phyloP scores from a whole-genome alignment of 2,888 invertebrate genomes.

The Platycheirus albimanus region DNA sequence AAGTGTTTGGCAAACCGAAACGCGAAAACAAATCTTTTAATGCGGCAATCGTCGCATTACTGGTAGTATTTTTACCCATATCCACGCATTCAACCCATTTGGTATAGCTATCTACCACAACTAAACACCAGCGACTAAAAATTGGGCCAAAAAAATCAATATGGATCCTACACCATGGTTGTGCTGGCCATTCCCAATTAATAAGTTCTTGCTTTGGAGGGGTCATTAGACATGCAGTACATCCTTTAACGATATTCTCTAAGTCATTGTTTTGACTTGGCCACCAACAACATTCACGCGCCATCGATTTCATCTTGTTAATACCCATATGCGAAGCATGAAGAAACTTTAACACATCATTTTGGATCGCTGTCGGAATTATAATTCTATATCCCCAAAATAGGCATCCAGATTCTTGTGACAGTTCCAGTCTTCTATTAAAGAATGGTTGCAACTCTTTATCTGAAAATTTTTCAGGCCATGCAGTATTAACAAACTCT shows the following conservation, averaged over 20 bases:
- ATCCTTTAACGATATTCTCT: slow-evolving; percentile 63
- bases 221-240: slow-evolving; percentile 45
- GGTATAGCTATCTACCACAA: slow-evolving; percentile 73
- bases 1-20: slow-evolving; percentile 74
- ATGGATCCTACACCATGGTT: slow-evolving; percentile 72
- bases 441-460: slow-evolving; percentile 43
- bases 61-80: too few relatives aligned
- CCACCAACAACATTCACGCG: slow-evolving; percentile 76
- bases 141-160: slow-evolving; percentile 63
- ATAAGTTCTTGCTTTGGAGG: slow-evolving; percentile 52
- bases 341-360: slow-evolving; percentile 44
- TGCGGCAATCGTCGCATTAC: slow-evolving; percentile 35
- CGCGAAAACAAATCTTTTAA: slow-evolving; percentile 70
- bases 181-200: slow-evolving; percentile 50
- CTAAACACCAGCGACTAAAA: slow-evolving; percentile 21
- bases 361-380: slow-evolving; percentile 31
- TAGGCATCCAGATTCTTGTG: slow-evolving; percentile 44
- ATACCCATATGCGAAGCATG: slow-evolving; percentile 72
- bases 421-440: slow-evolving; percentile 38
- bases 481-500: neutral
- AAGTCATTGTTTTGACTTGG: slow-evolving; percentile 62
- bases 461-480: slow-evolving; percentile 27
- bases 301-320: slow-evolving; percentile 70
- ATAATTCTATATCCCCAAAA: slow-evolving; percentile 68
- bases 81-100: slow-evolving; percentile 72